Base-by-base conservation (phyloP, 2,888 invertebrate genomes). In the Idaea straminata region DNA sequence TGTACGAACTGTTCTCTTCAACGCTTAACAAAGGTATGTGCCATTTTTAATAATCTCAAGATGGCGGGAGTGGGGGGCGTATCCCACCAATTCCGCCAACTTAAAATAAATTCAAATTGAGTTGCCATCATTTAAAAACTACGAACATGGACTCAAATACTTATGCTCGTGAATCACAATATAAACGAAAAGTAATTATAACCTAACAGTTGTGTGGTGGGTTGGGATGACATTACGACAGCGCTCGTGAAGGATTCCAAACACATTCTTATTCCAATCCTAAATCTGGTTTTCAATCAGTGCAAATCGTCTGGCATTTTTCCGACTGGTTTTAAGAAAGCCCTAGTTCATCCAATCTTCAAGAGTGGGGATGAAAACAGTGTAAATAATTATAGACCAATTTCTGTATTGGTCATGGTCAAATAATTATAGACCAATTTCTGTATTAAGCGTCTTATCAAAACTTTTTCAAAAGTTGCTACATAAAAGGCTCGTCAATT, bases 371-470 rank as follows among this genome's bases (percentile, higher is more conserved):
- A 67, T 10, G 68, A 64, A 63, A 62, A 58, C 61, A 7, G 63
- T 66, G 70, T 70, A 15, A 63, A 62, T 58, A n/a, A n/a, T n/a
- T n/a, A n/a, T n/a, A n/a, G n/a, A n/a, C n/a, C n/a, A n/a, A n/a
- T n/a, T n/a, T n/a, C n/a, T n/a, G n/a, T n/a, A n/a, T n/a, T n/a
- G n/a, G n/a, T n/a, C n/a, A n/a, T n/a, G n/a, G n/a, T n/a, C n/a
- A n/a, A n/a, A n/a, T n/a, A 74, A 74, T 36, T 74, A 71, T 63
- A 64, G 72, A 6, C 71, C 72, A 6, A 74, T 72, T 25, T 68
- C 74, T 16, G 61, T 74, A 0, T 63, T 72, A 4, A 10, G 69
- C 10, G 61, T 65, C 0, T 6, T 73, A 0, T 71, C 73, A 0
- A 75, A 74, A 60, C 58, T 75, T 15, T 35, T 73, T 0, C 72